Evolutionary conservation across 1,140 invertebrate genomes (phyloP).

Genomic region (Melitaea cinxia): DNA sequence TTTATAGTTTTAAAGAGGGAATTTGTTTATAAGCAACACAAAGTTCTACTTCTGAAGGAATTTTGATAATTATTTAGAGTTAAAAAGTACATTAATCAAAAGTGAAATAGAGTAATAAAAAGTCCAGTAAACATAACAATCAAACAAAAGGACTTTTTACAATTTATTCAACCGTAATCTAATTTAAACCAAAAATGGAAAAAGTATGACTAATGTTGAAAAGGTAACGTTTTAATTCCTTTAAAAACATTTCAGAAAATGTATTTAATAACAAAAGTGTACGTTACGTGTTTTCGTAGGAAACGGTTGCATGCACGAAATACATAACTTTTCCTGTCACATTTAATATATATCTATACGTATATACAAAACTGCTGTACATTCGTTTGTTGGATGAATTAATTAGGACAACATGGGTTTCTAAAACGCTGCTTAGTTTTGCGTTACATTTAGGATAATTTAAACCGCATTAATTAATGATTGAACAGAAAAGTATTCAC

Average conservation of each 20-base stretch:
- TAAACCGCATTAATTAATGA: too few relatives aligned
- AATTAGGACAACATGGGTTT: too few relatives aligned
- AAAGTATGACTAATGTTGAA: neutral
- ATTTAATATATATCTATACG: neutral
- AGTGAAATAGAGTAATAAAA: too few relatives aligned
- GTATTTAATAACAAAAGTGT: neutral
- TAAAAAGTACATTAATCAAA: too few relatives aligned
- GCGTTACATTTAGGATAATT: too few relatives aligned
- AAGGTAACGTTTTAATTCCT: neutral
- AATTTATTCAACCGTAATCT: neutral
- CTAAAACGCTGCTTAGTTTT: too few relatives aligned
- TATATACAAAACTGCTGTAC: neutral
- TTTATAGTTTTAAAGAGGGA: too few relatives aligned
- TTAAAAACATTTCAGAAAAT: conserved; percentile 4
- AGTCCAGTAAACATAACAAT: neutral
- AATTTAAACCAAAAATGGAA: neutral
- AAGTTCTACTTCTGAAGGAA: too few relatives aligned
- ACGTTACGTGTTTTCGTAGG: neutral
- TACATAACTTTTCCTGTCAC: conserved; percentile 6
- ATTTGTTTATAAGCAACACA: too few relatives aligned
- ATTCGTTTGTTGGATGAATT: neutral
- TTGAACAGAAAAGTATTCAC: too few relatives aligned
- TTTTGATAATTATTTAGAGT: too few relatives aligned
- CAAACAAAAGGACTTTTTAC: neutral
- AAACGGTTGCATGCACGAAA: conserved; percentile 1